Percentiles rank a stretch among this genome's conserved stretches.
Evolutionary conservation across 2,797 vertebrate genomes (phyloP).

Genomic region (Streptopelia turtur): DNA sequence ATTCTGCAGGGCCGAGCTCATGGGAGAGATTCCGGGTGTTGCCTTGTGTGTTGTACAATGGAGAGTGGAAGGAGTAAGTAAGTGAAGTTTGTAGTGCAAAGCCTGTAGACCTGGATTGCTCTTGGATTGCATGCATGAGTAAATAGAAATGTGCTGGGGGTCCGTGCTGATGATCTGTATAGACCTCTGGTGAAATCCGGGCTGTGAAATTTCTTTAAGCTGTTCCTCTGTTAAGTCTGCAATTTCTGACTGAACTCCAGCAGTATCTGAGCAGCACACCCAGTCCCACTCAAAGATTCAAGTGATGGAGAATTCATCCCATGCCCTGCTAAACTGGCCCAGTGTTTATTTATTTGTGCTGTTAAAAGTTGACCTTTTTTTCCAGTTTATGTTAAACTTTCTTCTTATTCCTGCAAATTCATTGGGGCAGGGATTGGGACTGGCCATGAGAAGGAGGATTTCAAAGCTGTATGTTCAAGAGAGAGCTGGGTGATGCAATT

Average conservation of each 20-base stretch:
- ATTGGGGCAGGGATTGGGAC: background rate
- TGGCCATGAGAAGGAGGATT: background rate
- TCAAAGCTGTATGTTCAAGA: background rate
- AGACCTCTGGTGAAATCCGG: background rate
- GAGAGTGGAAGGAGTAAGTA: accelerated
- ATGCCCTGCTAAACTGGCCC: background rate
- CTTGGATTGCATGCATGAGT: background rate
- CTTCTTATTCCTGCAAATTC: background rate
- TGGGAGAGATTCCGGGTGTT: background rate
- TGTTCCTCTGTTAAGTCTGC: background rate
- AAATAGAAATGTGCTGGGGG: background rate
- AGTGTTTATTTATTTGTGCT: background rate
- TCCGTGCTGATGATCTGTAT: accelerated
- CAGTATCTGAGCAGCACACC: background rate
- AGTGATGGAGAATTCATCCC: background rate
- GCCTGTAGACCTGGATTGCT: background rate
- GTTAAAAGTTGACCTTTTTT: background rate
- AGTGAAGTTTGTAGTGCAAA: background rate
- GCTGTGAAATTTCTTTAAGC: background rate
- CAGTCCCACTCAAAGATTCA: background rate
- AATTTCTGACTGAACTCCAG: background rate
- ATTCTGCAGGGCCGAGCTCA: background rate
- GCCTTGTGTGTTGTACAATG: background rate
- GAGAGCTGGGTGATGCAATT: background rate
- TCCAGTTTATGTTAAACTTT: accelerated